Conservation (phyloP, 2,113 vertebrate species). For the Gallinago jamesoni region DNA sequence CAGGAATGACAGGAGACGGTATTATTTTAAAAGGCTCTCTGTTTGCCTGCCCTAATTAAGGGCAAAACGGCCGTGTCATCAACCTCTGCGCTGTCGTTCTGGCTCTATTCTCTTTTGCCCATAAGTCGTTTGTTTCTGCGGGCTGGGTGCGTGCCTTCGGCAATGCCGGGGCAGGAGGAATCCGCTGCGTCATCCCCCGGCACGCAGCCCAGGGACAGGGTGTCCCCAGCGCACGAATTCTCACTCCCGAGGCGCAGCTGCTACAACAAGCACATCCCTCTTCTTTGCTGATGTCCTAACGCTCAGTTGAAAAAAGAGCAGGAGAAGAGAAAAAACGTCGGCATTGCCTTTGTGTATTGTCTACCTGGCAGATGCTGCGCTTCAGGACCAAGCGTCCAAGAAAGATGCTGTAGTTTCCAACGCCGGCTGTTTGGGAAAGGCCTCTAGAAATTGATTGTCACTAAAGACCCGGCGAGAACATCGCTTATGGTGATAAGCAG, state of each 20-base stretch:
- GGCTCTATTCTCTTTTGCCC: background rate
- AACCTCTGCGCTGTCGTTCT: background rate
- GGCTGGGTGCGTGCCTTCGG: background rate
- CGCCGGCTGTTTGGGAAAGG: conserved; percentile 28
- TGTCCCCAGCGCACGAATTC: background rate
- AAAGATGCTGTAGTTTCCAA: background rate
- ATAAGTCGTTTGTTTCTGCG: background rate
- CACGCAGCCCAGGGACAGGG: background rate
- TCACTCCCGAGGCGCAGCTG: background rate
- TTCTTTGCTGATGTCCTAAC: background rate
- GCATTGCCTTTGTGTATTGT: background rate
- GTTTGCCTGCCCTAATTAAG: background rate
- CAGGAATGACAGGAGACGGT: background rate
- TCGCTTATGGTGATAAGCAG: conserved; percentile 22
- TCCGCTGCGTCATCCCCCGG: conserved; percentile 27
- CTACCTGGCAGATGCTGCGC: background rate
- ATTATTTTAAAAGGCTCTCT: background rate
- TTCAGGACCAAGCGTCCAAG: background rate
- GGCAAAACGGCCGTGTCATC: background rate
- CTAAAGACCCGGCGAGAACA: conserved; percentile 35
- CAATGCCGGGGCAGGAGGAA: background rate
- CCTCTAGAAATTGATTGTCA: conserved; percentile 15
- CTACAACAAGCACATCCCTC: background rate
- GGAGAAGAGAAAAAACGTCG: background rate
- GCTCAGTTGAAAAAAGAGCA: background rate